Evolutionary conservation across 1,140 invertebrate genomes (phyloP).

Genomic region (Ceratina japonica): DNA sequence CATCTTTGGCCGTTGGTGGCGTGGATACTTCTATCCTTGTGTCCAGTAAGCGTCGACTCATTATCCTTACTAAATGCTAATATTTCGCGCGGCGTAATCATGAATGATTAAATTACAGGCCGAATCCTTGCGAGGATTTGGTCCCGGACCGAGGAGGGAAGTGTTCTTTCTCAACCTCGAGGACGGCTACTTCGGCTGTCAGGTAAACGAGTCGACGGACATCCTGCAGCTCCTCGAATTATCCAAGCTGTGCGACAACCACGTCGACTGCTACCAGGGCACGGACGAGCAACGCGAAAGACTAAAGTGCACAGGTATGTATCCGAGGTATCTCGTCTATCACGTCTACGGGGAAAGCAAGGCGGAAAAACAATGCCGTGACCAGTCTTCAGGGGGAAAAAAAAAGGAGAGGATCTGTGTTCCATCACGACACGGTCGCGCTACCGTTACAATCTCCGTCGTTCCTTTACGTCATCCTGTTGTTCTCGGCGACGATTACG

Average conservation of each 20-base stretch:
- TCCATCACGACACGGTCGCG: conserved; percentile 23
- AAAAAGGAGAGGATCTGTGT: conserved; percentile 2
- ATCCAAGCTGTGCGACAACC: conserved; percentile 95
- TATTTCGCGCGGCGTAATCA: too few species aligned
- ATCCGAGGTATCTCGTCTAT: too few species aligned
- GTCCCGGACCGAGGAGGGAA: conserved; percentile 91
- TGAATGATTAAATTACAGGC: conserved; percentile 77
- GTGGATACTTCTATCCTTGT: conserved; percentile 83
- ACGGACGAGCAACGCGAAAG: conserved; percentile 93
- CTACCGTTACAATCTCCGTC: conserved; percentile 41
- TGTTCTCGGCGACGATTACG: conserved; percentile 40
- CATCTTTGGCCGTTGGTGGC: conserved; percentile 86
- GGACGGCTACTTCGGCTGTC: conserved; percentile 98
- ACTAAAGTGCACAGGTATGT: conserved; percentile 94
- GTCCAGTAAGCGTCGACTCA: conserved; percentile 78
- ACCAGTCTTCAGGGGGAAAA: neutral
- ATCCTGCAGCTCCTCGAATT: conserved; percentile 96
- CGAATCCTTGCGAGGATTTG: conserved; percentile 86
- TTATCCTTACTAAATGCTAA: too few species aligned
- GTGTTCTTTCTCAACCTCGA: conserved; percentile 98
- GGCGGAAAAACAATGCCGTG: conserved; percentile 7
- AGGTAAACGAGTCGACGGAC: conserved; percentile 97
- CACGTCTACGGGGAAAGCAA: neutral
- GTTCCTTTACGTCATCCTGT: conserved; percentile 39
- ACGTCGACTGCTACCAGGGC: conserved; percentile 92